Evolutionary conservation across 35 echinoderm and acorn worm species (phyloP).

Genomic region (Lytechinus variegatus): DNA sequence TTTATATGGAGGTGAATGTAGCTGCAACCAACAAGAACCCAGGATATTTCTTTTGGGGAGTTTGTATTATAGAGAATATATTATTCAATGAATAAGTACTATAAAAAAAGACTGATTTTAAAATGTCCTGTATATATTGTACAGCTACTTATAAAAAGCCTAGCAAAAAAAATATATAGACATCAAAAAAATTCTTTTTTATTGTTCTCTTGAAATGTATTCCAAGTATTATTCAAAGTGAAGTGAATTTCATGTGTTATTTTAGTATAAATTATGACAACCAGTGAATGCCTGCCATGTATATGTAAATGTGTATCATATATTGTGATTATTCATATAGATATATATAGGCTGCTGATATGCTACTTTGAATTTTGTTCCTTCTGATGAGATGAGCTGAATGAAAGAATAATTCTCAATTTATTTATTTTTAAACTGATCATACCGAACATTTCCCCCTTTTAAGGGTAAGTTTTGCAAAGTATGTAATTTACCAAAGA

Average conservation of each 20-base stretch:
- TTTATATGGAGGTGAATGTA: too few relatives aligned
- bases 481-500: background rate
- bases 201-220: background rate
- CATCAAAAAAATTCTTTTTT: background rate
- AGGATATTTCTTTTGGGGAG: background rate
- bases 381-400: background rate
- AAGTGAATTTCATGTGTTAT: constrained; percentile 14
- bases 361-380: background rate
- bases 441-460: too few relatives aligned
- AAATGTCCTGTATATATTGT: constrained; percentile 33
- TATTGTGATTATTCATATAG: background rate
- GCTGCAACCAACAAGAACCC: background rate
- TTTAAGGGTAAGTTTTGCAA: too few relatives aligned
- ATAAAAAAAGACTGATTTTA: constrained; percentile 12
- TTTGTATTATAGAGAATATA: constrained; percentile 55
- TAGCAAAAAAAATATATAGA: background rate
- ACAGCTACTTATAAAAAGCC: background rate
- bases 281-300: constrained; percentile 32
- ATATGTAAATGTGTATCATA: background rate
- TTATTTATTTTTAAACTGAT: background rate
- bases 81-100: constrained; percentile 48
- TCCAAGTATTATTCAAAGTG: background rate
- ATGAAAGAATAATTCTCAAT: background rate
- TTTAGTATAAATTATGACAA: background rate
- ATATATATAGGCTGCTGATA: background rate